A percentile compares a stretch with the other conserved stretches of the same genome.
Evolutionary conservation across 2,888 invertebrate species (phyloP).

Genomic region (Sympetrum striolatum): DNA sequence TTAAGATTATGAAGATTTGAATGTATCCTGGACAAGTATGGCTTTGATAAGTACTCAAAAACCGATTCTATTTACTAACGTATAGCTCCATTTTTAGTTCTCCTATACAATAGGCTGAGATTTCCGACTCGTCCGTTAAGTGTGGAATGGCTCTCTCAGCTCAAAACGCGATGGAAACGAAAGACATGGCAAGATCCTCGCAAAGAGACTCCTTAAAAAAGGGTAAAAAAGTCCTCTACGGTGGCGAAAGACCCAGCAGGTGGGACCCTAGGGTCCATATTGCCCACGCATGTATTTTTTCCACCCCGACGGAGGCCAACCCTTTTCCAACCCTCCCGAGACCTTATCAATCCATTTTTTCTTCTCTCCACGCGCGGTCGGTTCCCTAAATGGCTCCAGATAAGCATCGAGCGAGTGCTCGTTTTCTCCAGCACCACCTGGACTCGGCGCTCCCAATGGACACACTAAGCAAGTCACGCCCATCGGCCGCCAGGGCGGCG

Average conservation of each 20-base stretch:
- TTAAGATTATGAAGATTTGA: too few species aligned
- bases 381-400: conserved; percentile 17
- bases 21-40: too few species aligned
- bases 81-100: too few species aligned
- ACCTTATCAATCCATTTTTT: conserved; percentile 30
- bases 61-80: too few species aligned
- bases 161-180: neutral
- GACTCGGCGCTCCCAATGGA: neutral
- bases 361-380: neutral
- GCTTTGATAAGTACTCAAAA: too few species aligned
- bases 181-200: neutral
- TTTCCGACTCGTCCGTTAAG: too few species aligned
- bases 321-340: neutral
- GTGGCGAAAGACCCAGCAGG: neutral
- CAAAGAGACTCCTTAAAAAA: neutral
- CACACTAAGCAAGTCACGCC: conserved; percentile 35
- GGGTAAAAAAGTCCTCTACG: neutral
- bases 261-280: neutral
- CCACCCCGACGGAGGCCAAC: neutral
- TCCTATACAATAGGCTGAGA: too few species aligned
- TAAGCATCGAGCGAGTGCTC: conserved; percentile 5
- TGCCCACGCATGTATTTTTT: neutral
- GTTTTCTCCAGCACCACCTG: neutral
- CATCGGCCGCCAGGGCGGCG: conserved; percentile 11
- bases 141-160: too few species aligned